Conservation (phyloP, 2,888 invertebrate genomes). For the Machimus rusticus region DNA sequence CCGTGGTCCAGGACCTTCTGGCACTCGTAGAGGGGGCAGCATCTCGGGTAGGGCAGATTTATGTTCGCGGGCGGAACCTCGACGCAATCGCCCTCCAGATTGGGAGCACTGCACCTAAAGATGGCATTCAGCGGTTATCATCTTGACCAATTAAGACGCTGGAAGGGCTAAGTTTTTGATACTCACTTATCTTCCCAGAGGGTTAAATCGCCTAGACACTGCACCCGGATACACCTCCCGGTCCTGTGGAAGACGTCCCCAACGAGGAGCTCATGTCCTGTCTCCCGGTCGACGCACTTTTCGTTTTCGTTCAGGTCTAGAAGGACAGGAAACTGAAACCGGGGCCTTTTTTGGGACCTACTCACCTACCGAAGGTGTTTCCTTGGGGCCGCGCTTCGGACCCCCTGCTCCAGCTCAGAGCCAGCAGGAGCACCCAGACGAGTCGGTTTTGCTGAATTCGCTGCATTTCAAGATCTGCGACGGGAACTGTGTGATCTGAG, state of each 20-base stretch:
- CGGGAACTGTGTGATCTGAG: background rate
- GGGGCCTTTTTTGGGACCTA: background rate
- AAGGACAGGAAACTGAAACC: background rate
- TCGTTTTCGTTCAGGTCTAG: background rate
- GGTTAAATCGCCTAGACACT: slow-evolving; percentile 56
- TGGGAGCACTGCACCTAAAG: slow-evolving; percentile 56
- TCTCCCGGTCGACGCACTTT: slow-evolving; percentile 55
- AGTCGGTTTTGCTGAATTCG: background rate
- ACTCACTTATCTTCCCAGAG: slow-evolving; percentile 60
- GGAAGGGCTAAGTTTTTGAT: background rate
- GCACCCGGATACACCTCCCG: slow-evolving; percentile 57
- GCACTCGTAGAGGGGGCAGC: slow-evolving; percentile 59
- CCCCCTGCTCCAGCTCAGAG: background rate
- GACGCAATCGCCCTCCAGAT: slow-evolving; percentile 54
- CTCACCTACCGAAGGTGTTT: background rate
- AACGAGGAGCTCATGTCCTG: slow-evolving; percentile 56
- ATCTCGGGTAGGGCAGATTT: slow-evolving; percentile 56
- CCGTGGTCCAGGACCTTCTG: slow-evolving; percentile 52
- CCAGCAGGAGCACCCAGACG: background rate
- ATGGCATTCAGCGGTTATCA: background rate
- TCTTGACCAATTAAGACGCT: background rate
- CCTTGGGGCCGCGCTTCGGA: background rate
- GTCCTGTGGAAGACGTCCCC: slow-evolving; percentile 58
- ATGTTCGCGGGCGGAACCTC: slow-evolving; percentile 52
- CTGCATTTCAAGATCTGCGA: background rate